Base-by-base conservation (phyloP, 2,797 vertebrate species). In the Dallia pectoralis region DNA sequence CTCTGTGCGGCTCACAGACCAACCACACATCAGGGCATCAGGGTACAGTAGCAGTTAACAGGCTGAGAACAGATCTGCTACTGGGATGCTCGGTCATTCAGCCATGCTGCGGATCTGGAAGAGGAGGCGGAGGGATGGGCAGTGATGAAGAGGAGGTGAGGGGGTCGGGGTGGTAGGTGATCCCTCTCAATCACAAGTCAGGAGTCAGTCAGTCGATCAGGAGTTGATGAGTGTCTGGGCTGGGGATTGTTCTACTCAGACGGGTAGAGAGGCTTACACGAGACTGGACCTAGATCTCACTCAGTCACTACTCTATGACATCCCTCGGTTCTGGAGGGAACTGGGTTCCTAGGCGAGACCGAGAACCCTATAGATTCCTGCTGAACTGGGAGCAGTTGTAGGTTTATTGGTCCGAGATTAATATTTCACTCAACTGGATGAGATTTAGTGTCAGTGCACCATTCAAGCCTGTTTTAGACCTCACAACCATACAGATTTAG, bases 71-170 rank as follows among this genome's bases (percentile, higher is more conserved):
- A 27, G 69, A 40, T 14, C 63, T n/a, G 66, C 65, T 18, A 27
- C 32, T 5, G 69, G 53, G 47, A 18, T 67, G 77, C 82, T 81
- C 81, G 80, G 77, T 83, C 81, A 83, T 40, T 40, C 70, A 56
- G 69, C 53, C 12, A 27, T 18, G 22, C 32, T 70, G 62, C 56
- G 69, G 62, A 75, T 76, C 69, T 30, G 15, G 25, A 30, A 36
- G 32, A 33, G 68, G 2, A 29, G 15, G 67, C 33, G 30, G 22
- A n/a, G 49, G 27, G 27, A 2, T 25, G 22, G n/a, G 22, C 3
- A 62, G 19, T n/a, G 25, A 22, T 25, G n/a, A 33, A 15, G 69
- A 56, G 9, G 22, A 40, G 29, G 33, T 69, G 32, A 67, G 19
- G 53, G 27, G 65, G 25, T n/a, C 67, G 9, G 7, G 8, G 47